phyloP scores from a whole-genome alignment of 2,888 invertebrate genomes.

The Encarsia formosa region DNA sequence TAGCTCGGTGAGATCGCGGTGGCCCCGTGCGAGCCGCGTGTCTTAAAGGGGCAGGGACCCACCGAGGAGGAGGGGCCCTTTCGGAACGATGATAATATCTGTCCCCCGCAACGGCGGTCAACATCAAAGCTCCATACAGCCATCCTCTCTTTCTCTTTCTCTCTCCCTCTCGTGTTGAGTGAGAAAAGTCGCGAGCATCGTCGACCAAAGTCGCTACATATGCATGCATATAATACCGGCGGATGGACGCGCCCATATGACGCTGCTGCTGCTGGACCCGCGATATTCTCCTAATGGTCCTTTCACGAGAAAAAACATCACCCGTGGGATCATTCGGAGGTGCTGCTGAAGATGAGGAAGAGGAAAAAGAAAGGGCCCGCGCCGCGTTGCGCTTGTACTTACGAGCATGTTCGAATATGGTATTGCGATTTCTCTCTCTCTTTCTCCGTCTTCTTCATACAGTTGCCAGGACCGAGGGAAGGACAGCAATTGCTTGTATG shows the following conservation, averaged over 20 bases:
- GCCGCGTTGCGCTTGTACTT: constrained; percentile 15
- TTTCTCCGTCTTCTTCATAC: constrained; percentile 14
- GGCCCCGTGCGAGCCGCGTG: no score
- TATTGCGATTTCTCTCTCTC: constrained; percentile 40
- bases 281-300: constrained; percentile 41
- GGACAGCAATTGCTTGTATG: background rate
- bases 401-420: constrained; percentile 36
- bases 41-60: no score
- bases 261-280: no score
- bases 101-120: constrained; percentile 48
- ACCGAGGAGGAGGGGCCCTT: constrained; percentile 18
- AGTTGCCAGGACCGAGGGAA: background rate
- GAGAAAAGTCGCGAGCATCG: constrained; percentile 40
- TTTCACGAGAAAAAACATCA: constrained; percentile 33
- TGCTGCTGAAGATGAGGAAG: constrained; percentile 1
- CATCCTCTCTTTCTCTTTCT: background rate
- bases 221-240: constrained; percentile 43
- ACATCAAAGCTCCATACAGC: constrained; percentile 47
- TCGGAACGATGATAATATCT: constrained; percentile 45
- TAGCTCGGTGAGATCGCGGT: background rate
- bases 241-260: constrained; percentile 35
- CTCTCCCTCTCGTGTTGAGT: background rate
- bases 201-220: constrained; percentile 34
- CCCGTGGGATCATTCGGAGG: constrained; percentile 25
- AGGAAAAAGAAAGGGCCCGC: constrained; percentile 12